A percentile compares a stretch with the other conserved stretches of the same genome.
These are phyloP conservation scores for Hemistola chrysoprasaria DNA, from an alignment of 2,888 invertebrate genomes.

Conservation along the genomic window DNA sequence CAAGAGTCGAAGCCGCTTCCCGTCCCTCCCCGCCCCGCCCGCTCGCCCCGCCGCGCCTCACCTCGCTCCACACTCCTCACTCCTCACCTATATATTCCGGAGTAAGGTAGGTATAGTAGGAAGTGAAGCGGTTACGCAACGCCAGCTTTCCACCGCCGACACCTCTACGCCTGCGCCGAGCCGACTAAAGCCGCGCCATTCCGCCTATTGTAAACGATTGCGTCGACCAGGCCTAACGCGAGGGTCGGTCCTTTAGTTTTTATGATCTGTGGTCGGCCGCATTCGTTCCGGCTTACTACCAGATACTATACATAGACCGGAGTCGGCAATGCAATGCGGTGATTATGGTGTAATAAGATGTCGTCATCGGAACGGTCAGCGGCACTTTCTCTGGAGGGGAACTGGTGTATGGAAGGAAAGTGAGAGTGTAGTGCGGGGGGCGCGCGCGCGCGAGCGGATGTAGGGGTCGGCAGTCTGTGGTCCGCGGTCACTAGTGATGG, in stretches of 20 bases:
- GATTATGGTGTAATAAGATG: slow-evolving; percentile 15
- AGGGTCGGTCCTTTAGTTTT: no score
- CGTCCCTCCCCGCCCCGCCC: slow-evolving; percentile 42
- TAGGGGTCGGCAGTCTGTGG: no score
- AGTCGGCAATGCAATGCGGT: slow-evolving; percentile 2
- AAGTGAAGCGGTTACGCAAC: slow-evolving; percentile 63
- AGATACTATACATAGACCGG: no score
- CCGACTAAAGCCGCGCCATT: no score
- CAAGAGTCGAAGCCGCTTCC: slow-evolving; percentile 68
- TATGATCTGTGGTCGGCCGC: no score
- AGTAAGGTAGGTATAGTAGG: no score
- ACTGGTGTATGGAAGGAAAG: slow-evolving; percentile 28
- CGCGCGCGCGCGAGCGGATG: slow-evolving; percentile 48
- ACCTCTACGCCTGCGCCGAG: no score
- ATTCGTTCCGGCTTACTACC: no score
- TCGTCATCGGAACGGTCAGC: slow-evolving; percentile 20
- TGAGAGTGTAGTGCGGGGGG: slow-evolving; percentile 38
- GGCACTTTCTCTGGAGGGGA: slow-evolving; percentile 24
- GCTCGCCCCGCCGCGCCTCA: slow-evolving; percentile 24
- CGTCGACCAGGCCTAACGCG: no score
- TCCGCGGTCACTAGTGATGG: no score
- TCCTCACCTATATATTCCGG: slow-evolving; percentile 74
- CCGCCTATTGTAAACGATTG: no score
- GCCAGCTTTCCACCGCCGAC: slow-evolving; percentile 55
- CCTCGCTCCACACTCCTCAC: slow-evolving; percentile 38